Conservation (phyloP, 2,797 vertebrate genomes). For the Ptychadena robeensis region DNA sequence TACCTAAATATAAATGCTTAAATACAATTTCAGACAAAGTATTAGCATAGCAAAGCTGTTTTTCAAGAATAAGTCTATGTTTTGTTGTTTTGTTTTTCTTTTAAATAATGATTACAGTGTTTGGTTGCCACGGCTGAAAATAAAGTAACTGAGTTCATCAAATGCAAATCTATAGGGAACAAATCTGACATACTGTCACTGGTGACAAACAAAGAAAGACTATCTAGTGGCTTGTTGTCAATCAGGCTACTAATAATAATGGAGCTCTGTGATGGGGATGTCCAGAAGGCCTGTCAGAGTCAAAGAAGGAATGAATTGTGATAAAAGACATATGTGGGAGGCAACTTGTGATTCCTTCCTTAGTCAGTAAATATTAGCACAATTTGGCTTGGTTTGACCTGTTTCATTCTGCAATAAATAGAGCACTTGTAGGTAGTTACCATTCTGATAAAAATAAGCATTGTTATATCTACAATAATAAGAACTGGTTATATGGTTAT, state of each 20-base stretch:
- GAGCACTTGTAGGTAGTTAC: too few species aligned
- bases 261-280: constrained; percentile 39
- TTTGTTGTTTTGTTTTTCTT: not conserved
- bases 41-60: not conserved
- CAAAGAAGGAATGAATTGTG: constrained; percentile 20
- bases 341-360: constrained; percentile 38
- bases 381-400: constrained; percentile 12
- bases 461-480: not conserved
- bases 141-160: constrained; percentile 47
- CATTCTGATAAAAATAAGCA: not conserved
- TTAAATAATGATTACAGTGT: constrained; percentile 19
- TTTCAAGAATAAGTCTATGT: not conserved
- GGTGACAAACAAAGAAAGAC: constrained; percentile 45
- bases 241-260: constrained; percentile 50
- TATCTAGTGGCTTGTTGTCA: constrained; percentile 58
- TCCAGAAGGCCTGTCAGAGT: constrained; percentile 56
- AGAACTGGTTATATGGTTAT: too few species aligned
- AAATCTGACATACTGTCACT: constrained; percentile 45
- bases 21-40: not conserved
- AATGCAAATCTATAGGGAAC: constrained; percentile 52
- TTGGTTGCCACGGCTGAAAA: constrained; percentile 18
- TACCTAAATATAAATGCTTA: too few species aligned
- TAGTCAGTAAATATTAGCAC: constrained; percentile 17
- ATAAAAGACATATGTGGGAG: constrained; percentile 42
- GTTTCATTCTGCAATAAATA: not conserved